Percentiles rank a stretch among this genome's conserved stretches.
phyloP scores from a whole-genome alignment of 2,888 invertebrate species.

The Anarsia innoxiella region DNA sequence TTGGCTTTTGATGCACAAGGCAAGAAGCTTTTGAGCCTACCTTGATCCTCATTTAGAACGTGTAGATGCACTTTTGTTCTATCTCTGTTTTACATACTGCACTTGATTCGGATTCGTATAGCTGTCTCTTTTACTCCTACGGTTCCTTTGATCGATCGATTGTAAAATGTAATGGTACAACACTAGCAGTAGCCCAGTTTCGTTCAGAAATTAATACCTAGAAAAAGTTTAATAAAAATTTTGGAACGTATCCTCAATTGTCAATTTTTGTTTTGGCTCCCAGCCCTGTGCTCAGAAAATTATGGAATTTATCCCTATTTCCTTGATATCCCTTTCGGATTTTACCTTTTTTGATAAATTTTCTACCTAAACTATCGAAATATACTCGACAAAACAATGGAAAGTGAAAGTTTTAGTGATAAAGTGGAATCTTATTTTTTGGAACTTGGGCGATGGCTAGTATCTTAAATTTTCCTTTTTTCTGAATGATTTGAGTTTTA shows the following conservation, averaged over 20 bases:
- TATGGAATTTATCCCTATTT: slow-evolving; percentile 24
- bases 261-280: slow-evolving; percentile 32
- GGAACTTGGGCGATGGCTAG: slow-evolving; percentile 82
- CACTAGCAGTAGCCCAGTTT: background rate
- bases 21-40: too few relatives aligned
- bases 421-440: slow-evolving; percentile 80
- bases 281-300: slow-evolving; percentile 25
- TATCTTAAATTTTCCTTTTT: slow-evolving; percentile 32
- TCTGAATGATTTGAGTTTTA: too few relatives aligned
- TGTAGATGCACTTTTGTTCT: too few relatives aligned
- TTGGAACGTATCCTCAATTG: slow-evolving; percentile 25
- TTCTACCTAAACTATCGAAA: slow-evolving; percentile 20
- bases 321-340: slow-evolving; percentile 19
- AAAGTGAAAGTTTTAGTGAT: slow-evolving; percentile 75
- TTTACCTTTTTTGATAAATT: slow-evolving; percentile 19
- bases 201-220: slow-evolving; percentile 5
- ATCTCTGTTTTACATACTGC: too few relatives aligned
- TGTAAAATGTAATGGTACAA: background rate
- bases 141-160: slow-evolving; percentile 4
- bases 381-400: slow-evolving; percentile 36
- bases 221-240: too few relatives aligned
- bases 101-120: too few relatives aligned
- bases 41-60: too few relatives aligned
- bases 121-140: too few relatives aligned
- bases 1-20: too few relatives aligned